Conservation (phyloP, 2,888 invertebrate species). For the Drosophila glabriapex region DNA sequence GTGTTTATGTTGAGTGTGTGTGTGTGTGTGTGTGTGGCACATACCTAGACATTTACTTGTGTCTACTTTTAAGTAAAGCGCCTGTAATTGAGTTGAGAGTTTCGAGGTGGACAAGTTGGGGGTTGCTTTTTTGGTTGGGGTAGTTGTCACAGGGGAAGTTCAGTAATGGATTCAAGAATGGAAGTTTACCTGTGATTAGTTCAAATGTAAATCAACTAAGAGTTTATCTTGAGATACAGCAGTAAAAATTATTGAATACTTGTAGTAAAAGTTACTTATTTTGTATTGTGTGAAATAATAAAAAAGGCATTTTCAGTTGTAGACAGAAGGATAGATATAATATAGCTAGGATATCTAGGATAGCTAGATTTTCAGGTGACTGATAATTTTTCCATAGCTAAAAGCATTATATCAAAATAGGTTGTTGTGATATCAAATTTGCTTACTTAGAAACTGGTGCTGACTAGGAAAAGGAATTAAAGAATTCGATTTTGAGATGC, state of each 20-base stretch:
- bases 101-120: neutral
- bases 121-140: neutral
- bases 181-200: neutral
- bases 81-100: constrained; percentile 64
- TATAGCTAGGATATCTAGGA: neutral
- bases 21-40: constrained; percentile 1
- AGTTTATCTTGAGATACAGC: no score
- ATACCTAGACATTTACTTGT: constrained; percentile 23
- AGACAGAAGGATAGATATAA: fast-evolving
- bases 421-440: neutral
- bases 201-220: neutral
- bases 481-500: fast-evolving
- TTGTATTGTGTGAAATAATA: neutral
- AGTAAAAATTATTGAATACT: neutral
- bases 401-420: no score
- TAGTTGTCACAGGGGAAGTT: neutral
- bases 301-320: neutral
- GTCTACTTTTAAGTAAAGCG: constrained; percentile 54
- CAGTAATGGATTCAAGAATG: neutral
- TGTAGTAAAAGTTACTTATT: neutral
- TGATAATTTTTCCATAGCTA: no score
- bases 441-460: neutral
- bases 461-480: neutral
- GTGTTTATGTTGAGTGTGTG: constrained; percentile 35
- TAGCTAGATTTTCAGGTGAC: neutral